Base-by-base conservation (phyloP, 2,113 vertebrate genomes). In the Deroptyus accipitrinus region DNA sequence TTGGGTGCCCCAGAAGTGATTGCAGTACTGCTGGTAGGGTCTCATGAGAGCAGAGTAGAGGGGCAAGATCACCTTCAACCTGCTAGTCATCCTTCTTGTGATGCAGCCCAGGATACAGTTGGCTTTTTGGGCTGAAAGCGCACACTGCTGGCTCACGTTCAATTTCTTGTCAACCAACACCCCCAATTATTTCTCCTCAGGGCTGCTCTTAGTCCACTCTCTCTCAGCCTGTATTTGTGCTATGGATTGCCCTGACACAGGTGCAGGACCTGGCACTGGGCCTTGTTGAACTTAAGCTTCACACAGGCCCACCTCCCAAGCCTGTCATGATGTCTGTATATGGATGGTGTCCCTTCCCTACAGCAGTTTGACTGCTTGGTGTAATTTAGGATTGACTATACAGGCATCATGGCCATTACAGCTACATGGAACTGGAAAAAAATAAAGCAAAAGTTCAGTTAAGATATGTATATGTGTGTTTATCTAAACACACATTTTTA, bases 401-500 rank as follows among this genome's bases (percentile, higher is more conserved):
- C 9, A 67, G 39, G 15, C 30, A 66, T 24, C 20, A 16, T 0
- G 1, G 30, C 44, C 13, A 14, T 64, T 51, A 23, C 22, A 73
- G 17, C 48, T 61, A 13, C 23, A 11, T 51, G 25, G 24, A 25
- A 64, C 37, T n/a, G 19, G 25, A 88, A 67, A 49, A 27, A 46
- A 46, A 1, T 15, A 35, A 75, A 88, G 3, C 14, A 88, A 33
- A 8, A 48, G 9, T 62, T 69, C 22, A 37, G 17, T 64, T 46
- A 22, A 5, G 37, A 0, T 59, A 28, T 57, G 4, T 2, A 0
- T 28, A 7, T 41, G 3, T 27, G 5, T 28, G 5, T 89, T 8
- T 28, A 4, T 30, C 23, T 55, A 57, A 59, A 31, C 0, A 1
- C 39, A n/a, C 7, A 9, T 37, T 88, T 41, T 33, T 25, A 15